Percentiles rank a stretch among this genome's conserved stretches.
Conservation (phyloP, 2,113 vertebrate genomes). For the Lipophrys pholis region DNA sequence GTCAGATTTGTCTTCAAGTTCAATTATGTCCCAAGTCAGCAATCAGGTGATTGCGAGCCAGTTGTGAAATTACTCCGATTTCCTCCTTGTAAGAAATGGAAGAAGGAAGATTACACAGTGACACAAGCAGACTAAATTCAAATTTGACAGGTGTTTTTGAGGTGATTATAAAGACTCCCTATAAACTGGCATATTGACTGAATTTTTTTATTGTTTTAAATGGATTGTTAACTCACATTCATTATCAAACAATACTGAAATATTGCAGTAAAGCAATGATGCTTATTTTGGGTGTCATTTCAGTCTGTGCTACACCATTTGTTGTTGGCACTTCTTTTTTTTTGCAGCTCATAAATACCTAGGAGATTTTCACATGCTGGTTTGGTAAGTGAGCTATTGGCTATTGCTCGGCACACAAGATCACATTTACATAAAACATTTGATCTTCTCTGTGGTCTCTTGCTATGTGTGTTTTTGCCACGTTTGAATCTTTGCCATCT, state of each 20-base stretch:
- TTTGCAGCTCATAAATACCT: constrained; percentile 13
- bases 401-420: constrained; percentile 3
- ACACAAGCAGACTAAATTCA: too few relatives aligned
- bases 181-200: too few relatives aligned
- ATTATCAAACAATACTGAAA: neutral
- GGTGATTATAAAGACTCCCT: too few relatives aligned
- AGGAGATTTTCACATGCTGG: constrained; percentile 24
- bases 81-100: too few relatives aligned
- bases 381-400: constrained; percentile 17
- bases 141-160: too few relatives aligned
- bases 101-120: too few relatives aligned
- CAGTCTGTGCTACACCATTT: constrained; percentile 12
- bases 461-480: constrained; percentile 8
- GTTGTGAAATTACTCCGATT: too few relatives aligned
- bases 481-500: constrained; percentile 37
- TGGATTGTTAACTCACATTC: neutral
- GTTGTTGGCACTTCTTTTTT: constrained; percentile 7
- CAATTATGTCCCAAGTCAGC: too few relatives aligned
- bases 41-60: too few relatives aligned
- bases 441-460: neutral
- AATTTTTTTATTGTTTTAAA: neutral
- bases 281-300: neutral
- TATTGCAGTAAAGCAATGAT: constrained; percentile 2
- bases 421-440: constrained; percentile 34
- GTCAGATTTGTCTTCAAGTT: too few relatives aligned